Conservation (phyloP, 2,113 vertebrate genomes). For the Dasyurus viverrinus region DNA sequence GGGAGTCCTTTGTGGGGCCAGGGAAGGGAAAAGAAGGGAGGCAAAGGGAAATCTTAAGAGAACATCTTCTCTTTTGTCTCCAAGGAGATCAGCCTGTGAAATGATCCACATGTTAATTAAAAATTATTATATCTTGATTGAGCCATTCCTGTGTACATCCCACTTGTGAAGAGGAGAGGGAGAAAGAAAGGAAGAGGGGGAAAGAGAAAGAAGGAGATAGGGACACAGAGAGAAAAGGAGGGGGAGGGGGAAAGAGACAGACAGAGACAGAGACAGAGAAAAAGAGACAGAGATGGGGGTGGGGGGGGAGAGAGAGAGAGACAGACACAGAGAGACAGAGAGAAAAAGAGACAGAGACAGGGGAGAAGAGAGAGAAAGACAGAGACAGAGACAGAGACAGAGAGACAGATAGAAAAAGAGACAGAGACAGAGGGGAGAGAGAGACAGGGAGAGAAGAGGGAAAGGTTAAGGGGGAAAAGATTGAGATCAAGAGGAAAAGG, state of each 20-base stretch:
- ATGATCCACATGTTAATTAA: conserved; percentile 89
- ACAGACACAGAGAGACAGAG: background rate
- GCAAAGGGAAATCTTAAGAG: conserved; percentile 83
- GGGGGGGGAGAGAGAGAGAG: conserved; percentile 9
- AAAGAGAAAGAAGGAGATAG: conserved; percentile 9
- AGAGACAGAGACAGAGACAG: background rate
- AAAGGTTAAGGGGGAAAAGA: too few species aligned
- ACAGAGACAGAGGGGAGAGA: background rate
- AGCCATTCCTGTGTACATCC: conserved; percentile 82
- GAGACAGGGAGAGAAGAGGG: background rate
- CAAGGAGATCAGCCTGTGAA: conserved; percentile 86
- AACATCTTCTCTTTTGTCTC: conserved; percentile 85
- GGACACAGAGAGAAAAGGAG: conserved; percentile 64
- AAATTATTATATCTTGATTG: conserved; percentile 88
- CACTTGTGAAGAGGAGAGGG: conserved; percentile 72
- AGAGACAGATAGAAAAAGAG: too few species aligned
- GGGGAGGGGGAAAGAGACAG: background rate
- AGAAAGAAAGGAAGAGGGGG: conserved; percentile 66
- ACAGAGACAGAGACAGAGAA: conserved; percentile 50
- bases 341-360: background rate
- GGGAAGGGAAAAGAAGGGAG: conserved; percentile 68
- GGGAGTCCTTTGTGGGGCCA: conserved; percentile 25
- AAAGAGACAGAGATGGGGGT: conserved; percentile 63
- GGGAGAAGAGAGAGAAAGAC: too few species aligned
- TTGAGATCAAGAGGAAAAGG: too few species aligned